Base-by-base conservation (phyloP, 2,113 vertebrate genomes). In the Channa argus region DNA sequence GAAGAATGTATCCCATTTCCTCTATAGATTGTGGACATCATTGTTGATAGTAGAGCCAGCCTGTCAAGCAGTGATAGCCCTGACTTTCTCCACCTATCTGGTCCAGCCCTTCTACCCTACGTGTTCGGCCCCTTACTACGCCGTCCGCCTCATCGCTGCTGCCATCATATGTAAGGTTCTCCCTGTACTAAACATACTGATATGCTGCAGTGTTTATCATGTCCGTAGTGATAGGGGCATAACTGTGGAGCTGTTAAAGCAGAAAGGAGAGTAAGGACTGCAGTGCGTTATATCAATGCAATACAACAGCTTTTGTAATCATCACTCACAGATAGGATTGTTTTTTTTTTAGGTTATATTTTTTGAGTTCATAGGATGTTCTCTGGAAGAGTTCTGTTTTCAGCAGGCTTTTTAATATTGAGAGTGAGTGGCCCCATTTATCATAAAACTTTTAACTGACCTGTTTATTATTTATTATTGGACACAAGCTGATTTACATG, bases 31-130 rank as follows among this genome's bases (percentile, higher is more conserved):
- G 8, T 96, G 95, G 95, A 95, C 94, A 0, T 95, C 94, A 0
- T 60, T 96, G 83, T 11, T 96, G 84, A 95, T 96, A 8, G 94
- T 96, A 47, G 94, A 95, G 58, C 95, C 95, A 0, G 94, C 95
- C 12, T 94, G 93, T 88, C 94, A 96, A 88, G 95, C 94, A 2
- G 94, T 96, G 73, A 95, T 96, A 6, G 94, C 94, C 44, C 83
- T 96, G 61, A 96, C 95, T 56, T 96, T 95, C 85, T 92, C 94
- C 76, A 94, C 49, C 85, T 96, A 96, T 77, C 84, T 96, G 65
- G 90, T 95, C 46, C 93, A 96, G 71, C 94, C 95, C 2, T 95
- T 95, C 87, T 96, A 93, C 73, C 88, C 91, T 11, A 87, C 85
- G 54, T 95, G 94, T 37, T 0, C 6, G 0, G 86, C 93, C 10